Percentiles rank a stretch among this genome's conserved stretches.
Evolutionary conservation across 2,888 invertebrate species (phyloP).

Genomic region (Alcis repandata): DNA sequence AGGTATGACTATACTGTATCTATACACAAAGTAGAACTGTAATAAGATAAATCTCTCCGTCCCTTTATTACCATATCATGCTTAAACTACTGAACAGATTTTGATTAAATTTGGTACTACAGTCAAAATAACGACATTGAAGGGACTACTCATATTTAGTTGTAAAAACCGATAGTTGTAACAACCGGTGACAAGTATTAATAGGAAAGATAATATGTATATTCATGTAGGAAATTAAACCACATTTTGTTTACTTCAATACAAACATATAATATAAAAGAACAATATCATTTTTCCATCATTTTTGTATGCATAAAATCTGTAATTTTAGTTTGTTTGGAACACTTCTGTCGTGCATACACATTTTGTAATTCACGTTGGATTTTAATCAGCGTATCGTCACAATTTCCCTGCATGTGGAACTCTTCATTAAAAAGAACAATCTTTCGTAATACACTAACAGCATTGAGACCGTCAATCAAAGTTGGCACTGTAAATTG

Average conservation of each 20-base stretch:
- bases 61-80: no score
- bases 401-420: slow-evolving; percentile 26
- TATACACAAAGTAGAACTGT: no score
- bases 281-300: slow-evolving; percentile 14
- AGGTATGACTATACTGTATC: no score
- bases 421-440: slow-evolving; percentile 38
- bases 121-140: no score
- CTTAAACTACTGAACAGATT: no score
- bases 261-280: slow-evolving; percentile 16
- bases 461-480: slow-evolving; percentile 43
- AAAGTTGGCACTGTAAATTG: slow-evolving; percentile 44
- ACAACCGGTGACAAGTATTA: slow-evolving; percentile 4
- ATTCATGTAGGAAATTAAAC: slow-evolving; percentile 20
- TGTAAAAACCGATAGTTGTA: slow-evolving; percentile 3
- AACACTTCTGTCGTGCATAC: slow-evolving; percentile 16
- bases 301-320: slow-evolving; percentile 18
- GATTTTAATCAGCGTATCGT: slow-evolving; percentile 23
- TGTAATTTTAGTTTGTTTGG: slow-evolving; percentile 23
- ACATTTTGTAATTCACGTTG: slow-evolving; percentile 25
- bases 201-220: slow-evolving; percentile 14
- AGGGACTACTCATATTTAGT: slow-evolving; percentile 10
- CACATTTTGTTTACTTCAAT: slow-evolving; percentile 14
- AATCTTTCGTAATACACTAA: slow-evolving; percentile 45
- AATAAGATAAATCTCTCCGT: no score
- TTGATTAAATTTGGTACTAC: no score